Percentiles rank a stretch among this genome's conserved stretches.
These are phyloP conservation scores for Phalacrocorax pelagicus DNA, from an alignment of 2,113 vertebrate species.

Conservation along the genomic window DNA sequence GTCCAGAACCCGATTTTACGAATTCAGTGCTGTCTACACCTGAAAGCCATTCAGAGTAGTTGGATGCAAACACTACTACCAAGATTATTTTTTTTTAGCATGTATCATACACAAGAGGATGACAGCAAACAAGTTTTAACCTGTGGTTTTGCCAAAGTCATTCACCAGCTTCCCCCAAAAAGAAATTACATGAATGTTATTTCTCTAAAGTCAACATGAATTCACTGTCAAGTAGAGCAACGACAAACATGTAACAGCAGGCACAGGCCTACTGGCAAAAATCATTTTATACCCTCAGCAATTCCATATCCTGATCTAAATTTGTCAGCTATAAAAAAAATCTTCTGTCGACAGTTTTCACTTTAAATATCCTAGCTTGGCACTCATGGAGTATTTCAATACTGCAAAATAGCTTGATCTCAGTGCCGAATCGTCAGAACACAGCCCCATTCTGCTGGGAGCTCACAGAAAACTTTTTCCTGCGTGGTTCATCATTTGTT, in stretches of 20 bases:
- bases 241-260: neutral
- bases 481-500: neutral
- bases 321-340: neutral
- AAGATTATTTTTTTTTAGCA: neutral
- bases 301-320: neutral
- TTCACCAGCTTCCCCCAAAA: neutral
- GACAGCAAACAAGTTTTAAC: neutral
- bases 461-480: neutral
- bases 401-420: neutral
- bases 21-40: neutral
- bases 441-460: neutral
- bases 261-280: neutral
- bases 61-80: neutral
- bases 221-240: neutral
- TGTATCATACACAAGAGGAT: neutral
- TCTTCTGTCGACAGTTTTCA: neutral
- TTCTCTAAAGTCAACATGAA: neutral
- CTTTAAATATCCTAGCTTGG: neutral
- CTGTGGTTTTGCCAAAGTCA: neutral
- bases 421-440: rapidly evolving
- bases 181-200: neutral
- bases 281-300: neutral
- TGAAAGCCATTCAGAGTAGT: neutral
- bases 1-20: neutral
- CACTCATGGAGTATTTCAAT: neutral